Evolutionary conservation across 2,888 invertebrate species (phyloP).

Genomic region (Keiferia lycopersicella): DNA sequence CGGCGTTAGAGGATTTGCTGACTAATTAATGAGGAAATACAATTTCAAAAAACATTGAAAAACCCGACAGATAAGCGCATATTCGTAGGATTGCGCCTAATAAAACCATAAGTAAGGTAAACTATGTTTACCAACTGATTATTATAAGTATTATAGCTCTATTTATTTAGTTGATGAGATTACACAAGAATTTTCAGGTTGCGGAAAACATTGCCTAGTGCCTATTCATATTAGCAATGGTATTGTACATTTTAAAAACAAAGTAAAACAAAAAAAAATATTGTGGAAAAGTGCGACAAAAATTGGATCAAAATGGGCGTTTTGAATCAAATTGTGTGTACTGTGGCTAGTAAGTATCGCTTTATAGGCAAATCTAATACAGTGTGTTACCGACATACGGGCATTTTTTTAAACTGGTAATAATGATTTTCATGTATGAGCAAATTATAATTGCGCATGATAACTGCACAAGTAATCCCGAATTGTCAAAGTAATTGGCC

Average conservation of each 20-base stretch:
- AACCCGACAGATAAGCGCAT: neutral
- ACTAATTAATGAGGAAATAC: no score
- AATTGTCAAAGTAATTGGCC: no score
- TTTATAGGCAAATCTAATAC: no score
- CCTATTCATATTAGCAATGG: neutral
- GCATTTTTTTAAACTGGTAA: no score
- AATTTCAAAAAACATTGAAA: neutral
- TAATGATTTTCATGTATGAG: no score
- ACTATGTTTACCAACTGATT: neutral
- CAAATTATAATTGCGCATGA: no score
- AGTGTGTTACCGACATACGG: no score
- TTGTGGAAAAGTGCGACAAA: neutral
- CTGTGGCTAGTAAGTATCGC: conserved; percentile 29
- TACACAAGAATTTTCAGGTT: neutral
- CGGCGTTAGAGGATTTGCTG: no score
- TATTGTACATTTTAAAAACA: neutral
- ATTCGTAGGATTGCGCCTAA: neutral
- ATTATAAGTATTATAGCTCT: neutral
- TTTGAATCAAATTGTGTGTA: conserved; percentile 18
- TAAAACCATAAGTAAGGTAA: neutral
- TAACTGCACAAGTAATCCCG: no score
- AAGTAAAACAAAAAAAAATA: neutral
- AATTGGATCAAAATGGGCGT: neutral
- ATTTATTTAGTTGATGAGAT: neutral
- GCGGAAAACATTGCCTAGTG: neutral